Evolutionary conservation across 2,797 vertebrate genomes (phyloP).

Genomic region (Rhinella marina): DNA sequence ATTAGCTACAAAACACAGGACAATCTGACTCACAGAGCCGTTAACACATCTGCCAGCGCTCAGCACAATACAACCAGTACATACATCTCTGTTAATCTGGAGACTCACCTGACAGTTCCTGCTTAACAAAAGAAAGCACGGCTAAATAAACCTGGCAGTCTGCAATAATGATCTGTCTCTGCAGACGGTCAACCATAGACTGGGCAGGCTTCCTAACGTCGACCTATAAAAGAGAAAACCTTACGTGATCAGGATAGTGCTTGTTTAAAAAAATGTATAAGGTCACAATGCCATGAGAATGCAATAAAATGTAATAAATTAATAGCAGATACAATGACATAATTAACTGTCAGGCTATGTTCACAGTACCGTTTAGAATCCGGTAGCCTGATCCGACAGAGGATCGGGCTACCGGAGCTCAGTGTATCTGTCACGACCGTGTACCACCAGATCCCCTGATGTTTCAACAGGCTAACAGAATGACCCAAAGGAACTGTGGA

Average conservation of each 20-base stretch:
- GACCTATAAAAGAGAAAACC: slow-evolving; percentile 73
- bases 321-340: background rate
- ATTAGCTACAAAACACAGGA: background rate
- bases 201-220: slow-evolving; percentile 85
- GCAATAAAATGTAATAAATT: background rate
- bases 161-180: slow-evolving; percentile 97
- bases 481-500: too few species aligned
- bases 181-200: slow-evolving; percentile 88
- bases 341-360: background rate
- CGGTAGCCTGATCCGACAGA: too few species aligned
- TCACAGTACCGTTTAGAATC: too few species aligned
- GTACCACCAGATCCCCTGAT: too few species aligned
- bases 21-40: background rate
- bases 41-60: slow-evolving; percentile 9
- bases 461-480: too few species aligned
- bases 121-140: slow-evolving; percentile 95
- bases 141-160: slow-evolving; percentile 98
- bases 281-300: background rate
- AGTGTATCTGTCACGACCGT: too few species aligned
- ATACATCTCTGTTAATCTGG: slow-evolving; percentile 44
- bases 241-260: background rate
- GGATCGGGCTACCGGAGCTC: too few species aligned
- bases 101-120: slow-evolving; percentile 90
- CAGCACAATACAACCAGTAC: slow-evolving; percentile 19
- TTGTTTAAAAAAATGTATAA: background rate